Conservation (phyloP, 2,113 vertebrate genomes). For the Tichodroma muraria region DNA sequence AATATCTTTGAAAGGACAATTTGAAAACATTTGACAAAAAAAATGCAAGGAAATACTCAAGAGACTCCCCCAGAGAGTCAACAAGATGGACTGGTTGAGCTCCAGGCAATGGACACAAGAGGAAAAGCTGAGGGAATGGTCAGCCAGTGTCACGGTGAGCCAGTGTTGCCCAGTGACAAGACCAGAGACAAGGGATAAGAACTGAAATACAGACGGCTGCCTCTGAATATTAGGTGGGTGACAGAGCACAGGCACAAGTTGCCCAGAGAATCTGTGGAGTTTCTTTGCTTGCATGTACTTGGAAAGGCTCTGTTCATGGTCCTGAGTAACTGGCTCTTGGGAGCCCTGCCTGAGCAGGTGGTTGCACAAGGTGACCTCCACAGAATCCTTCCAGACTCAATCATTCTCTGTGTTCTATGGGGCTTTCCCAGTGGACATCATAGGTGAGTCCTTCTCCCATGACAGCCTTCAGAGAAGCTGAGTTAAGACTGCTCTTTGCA, state of each 20-base stretch:
- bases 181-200: neutral
- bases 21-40: neutral
- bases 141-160: neutral
- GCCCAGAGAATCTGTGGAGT: neutral
- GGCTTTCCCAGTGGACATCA: neutral
- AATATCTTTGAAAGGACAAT: neutral
- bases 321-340: neutral
- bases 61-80: neutral
- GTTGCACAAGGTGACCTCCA: neutral
- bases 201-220: neutral
- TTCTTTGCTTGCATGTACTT: neutral
- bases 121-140: neutral
- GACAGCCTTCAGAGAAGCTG: neutral
- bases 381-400: neutral
- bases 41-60: neutral
- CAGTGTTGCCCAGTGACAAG: neutral
- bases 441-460: rapidly evolving
- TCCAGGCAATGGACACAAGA: rapidly evolving
- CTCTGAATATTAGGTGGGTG: neutral
- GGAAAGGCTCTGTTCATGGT: neutral
- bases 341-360: neutral
- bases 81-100: too few relatives aligned
- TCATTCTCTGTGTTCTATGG: neutral
- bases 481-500: neutral
- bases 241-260: neutral